phyloP scores from a whole-genome alignment of 2,797 vertebrate species.

The Helarctos malayanus region DNA sequence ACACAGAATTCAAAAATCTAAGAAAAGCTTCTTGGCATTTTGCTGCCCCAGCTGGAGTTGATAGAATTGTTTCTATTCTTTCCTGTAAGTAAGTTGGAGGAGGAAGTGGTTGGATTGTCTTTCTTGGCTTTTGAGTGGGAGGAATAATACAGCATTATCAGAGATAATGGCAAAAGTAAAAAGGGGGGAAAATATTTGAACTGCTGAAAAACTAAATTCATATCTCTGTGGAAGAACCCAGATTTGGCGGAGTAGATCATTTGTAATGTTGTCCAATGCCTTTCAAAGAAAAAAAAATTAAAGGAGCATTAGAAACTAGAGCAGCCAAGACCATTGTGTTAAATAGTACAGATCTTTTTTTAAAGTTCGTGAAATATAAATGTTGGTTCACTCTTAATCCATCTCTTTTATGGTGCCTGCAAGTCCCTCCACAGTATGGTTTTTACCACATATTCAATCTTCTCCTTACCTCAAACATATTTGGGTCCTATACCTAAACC shows the following conservation, averaged over 20 bases:
- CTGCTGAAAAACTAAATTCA: slow-evolving; percentile 44
- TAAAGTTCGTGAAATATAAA: slow-evolving; percentile 4
- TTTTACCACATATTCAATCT: background rate
- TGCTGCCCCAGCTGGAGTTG: slow-evolving; percentile 60
- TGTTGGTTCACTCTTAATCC: slow-evolving; percentile 14
- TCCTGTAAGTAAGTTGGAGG: slow-evolving; percentile 61
- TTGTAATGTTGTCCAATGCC: background rate
- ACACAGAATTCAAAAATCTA: slow-evolving; percentile 25
- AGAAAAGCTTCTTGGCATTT: slow-evolving; percentile 74
- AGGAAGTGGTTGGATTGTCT: slow-evolving; percentile 69
- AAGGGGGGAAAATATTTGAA: background rate
- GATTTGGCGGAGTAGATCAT: slow-evolving; percentile 37
- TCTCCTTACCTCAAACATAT: background rate
- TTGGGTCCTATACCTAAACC: background rate
- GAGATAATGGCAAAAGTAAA: slow-evolving; percentile 39
- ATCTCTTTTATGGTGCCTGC: background rate
- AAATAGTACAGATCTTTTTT: background rate
- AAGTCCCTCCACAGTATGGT: background rate
- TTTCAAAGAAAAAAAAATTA: background rate
- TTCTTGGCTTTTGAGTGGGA: slow-evolving; percentile 75
- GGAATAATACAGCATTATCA: slow-evolving; percentile 64
- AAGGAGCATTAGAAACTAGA: background rate
- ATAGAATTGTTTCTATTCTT: slow-evolving; percentile 79
- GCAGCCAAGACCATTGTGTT: background rate
- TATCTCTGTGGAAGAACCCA: slow-evolving; percentile 15